phyloP scores from a whole-genome alignment of 1,140 invertebrate genomes.

The Neotoxoptera formosana region DNA sequence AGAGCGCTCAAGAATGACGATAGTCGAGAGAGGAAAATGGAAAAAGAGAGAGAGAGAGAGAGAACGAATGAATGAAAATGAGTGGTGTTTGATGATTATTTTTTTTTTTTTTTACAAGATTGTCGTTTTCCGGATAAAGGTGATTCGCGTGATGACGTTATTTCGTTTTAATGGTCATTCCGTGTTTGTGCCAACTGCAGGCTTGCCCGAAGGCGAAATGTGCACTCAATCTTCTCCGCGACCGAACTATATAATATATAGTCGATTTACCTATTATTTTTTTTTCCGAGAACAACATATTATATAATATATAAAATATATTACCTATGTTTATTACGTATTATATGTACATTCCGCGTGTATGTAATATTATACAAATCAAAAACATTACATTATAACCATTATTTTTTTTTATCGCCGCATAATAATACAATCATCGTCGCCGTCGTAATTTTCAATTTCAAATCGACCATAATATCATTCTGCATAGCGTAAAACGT shows the following conservation, averaged over 20 bases:
- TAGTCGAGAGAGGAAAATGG: neutral
- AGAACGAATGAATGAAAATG: neutral
- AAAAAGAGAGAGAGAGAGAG: neutral
- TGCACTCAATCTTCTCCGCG: slow-evolving; percentile 44
- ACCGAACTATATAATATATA: neutral
- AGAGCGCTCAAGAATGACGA: neutral
- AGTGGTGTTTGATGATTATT: neutral
- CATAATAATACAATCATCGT: neutral
- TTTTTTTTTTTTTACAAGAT: neutral
- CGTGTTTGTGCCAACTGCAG: slow-evolving; percentile 35
- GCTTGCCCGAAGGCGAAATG: neutral
- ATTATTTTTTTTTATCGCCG: neutral
- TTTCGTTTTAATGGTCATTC: slow-evolving; percentile 56
- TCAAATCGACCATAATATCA: neutral
- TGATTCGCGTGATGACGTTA: neutral
- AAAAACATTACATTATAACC: neutral
- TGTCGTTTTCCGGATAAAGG: neutral
- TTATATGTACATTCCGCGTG: neutral
- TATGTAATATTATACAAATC: neutral
- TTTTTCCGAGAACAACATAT: neutral
- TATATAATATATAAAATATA: neutral
- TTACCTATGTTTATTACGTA: neutral
- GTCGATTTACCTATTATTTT: neutral
- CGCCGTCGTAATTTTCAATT: neutral
- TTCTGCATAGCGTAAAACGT: neutral